Percentiles rank a stretch among this genome's conserved stretches.
Conservation (phyloP, 2,888 invertebrate species). For the Coelopa pilipes region DNA sequence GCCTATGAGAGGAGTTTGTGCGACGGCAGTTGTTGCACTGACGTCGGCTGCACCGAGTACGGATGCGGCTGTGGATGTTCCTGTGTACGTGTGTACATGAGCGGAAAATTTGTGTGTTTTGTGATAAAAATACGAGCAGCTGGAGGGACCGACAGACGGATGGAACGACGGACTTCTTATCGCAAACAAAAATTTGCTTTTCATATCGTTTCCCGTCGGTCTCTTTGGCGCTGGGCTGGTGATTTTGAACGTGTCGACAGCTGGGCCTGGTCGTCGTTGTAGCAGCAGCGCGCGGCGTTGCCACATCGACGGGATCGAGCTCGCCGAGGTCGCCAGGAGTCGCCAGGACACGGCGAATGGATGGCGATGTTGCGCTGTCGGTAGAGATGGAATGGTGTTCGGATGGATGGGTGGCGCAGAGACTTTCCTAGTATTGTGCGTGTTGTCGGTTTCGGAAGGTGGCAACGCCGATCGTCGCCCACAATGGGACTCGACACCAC, state of each 20-base stretch:
- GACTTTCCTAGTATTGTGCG: background rate
- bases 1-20: no score
- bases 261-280: background rate
- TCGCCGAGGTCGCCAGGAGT: no score
- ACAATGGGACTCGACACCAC: background rate
- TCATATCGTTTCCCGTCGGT: background rate
- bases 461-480: background rate
- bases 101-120: conserved; percentile 14
- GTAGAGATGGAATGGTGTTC: no score
- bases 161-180: background rate
- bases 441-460: background rate
- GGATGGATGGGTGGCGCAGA: no score
- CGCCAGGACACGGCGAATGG: no score
- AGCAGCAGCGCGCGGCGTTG: no score
- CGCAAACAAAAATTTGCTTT: conserved; percentile 8
- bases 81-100: background rate
- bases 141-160: background rate
- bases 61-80: no score
- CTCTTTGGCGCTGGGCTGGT: background rate
- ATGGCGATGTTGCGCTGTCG: no score
- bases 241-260: background rate
- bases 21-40: no score
- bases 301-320: no score
- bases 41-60: no score
- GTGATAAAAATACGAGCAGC: conserved; percentile 13